Base-by-base conservation (phyloP, 2,113 vertebrate genomes). In the Gallinago paraguaiae region DNA sequence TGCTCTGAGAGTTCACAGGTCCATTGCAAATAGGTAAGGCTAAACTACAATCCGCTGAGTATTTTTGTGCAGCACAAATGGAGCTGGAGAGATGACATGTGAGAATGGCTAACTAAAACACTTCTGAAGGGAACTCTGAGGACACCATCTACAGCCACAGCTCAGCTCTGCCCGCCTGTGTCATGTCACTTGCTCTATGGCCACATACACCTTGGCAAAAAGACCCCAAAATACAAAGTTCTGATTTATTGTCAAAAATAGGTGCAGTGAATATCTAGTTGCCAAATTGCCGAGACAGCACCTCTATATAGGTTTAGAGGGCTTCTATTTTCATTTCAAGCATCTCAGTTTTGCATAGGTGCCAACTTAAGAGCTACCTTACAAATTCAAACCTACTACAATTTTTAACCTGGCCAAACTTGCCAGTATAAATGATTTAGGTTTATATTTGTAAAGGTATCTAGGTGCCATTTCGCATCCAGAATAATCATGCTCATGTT, bases 141-240 rank as follows among this genome's bases (percentile, higher is more conserved):
- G 12, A 67, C 13, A 10, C 16, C 1, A 0, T 23, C 37, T 63
- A 53, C 13, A 80, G 15, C 1, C 22, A 43, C 20, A 39, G 23
- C 4, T 82, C 35, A 50, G 10, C 33, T 86, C 14, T 54, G 31
- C 11, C 17, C 6, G 48, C 20, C 37, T 48, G 15, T 37, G n/a
- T 63, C 15, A 11, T 19, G 20, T 30, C 6, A 41, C 22, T 46
- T 77, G 16, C 8, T 35, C 84, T 75, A 51, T 9, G 6, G 9
- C 9, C 5, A 4, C 18, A 20, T 33, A 53, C 9, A 37, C 3
- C 13, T 70, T 37, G 9, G 7, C 2, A 2, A 77, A 35, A 1
- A 1, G 6, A 43, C 33, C 11, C 0, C n/a, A 84, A 50, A 74
- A 17, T 27, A 27, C 9, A 27, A 67, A 76, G 2, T 7, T 63